Conservation (phyloP, 2,797 vertebrate genomes). For the Alcedo atthis region DNA sequence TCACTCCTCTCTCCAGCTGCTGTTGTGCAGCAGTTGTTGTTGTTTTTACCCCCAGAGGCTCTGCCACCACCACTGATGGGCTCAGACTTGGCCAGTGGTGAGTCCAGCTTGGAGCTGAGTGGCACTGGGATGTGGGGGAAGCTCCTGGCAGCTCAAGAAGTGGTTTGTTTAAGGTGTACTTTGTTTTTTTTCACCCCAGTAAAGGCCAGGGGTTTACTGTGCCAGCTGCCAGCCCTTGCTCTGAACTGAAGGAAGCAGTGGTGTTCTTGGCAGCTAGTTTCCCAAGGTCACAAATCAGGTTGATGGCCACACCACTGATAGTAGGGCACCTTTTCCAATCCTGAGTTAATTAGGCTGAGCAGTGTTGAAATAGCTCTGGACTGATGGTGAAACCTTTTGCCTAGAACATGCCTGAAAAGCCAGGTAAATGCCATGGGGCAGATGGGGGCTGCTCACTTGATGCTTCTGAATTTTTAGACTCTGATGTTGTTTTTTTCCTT, state of each 20-base stretch:
- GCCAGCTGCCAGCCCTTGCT: background rate
- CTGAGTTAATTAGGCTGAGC: conserved; percentile 44
- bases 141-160: background rate
- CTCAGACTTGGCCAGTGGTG: background rate
- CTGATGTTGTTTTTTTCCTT: background rate
- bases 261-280: background rate
- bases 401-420: background rate
- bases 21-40: background rate
- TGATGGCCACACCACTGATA: conserved; percentile 47
- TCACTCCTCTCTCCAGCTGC: background rate
- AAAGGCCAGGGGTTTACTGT: background rate
- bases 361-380: conserved; percentile 21
- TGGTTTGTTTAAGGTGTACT: background rate
- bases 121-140: rapidly evolving
- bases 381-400: background rate
- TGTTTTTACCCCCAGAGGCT: background rate
- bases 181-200: too few relatives aligned
- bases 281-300: conserved; percentile 60
- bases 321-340: conserved; percentile 6
- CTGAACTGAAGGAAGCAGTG: background rate
- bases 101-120: rapidly evolving
- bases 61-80: rapidly evolving
- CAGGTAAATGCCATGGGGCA: background rate
- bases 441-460: background rate
- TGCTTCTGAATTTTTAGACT: background rate